Base-by-base conservation (phyloP, 2,888 invertebrate species). In the Netelia fuscicornis region DNA sequence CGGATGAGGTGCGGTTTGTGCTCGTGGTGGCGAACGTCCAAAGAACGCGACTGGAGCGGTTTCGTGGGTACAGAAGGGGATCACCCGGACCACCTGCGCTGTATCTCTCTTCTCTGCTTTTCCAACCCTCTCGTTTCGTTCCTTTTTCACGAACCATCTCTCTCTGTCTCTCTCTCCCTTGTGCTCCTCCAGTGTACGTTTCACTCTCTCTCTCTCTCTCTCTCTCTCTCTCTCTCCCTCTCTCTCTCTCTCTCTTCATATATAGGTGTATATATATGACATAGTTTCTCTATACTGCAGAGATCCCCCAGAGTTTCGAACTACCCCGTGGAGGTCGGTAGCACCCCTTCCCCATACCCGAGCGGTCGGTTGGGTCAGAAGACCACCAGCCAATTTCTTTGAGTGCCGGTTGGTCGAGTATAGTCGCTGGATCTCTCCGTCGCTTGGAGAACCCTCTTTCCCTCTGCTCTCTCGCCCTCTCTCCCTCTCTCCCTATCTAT, bases 351-450 rank as follows among this genome's bases (percentile, higher is more conserved):
- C 58, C 52, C 72, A 13, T 13, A 13, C 48, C 48, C 13, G 11
- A 48, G 11, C 48, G 37, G 37, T 58, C 58, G 85, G 86, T 72
- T 80, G 89, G 92, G 92, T 92, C 92, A 91, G 88, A 88, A 89
- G 89, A 90, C 91, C 90, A 89, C 90, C 87, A 90, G 91, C 92
- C 92, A 92, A 92, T 92, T 92, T 92, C 92, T 92, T 92, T 92
- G 91, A 92, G 92, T 92, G 92, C 92, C 88, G 87, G 85, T 83
- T 82, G 86, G 68, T 74, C 83, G 76, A 79, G 82, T 83, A 76
- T 76, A 85, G 88, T 88, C 89, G 87, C 87, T 87, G 76, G 70
- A 86, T 88, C 85, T 86, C 84, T 83, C 67, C 23, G 54, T 52
- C 78, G 81, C 42, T 30, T 65, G 80, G 56, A 10, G 11, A 11